These are phyloP conservation scores for Notolabrus celidotus DNA, from an alignment of 2,797 vertebrate genomes.

Conservation along the genomic window DNA sequence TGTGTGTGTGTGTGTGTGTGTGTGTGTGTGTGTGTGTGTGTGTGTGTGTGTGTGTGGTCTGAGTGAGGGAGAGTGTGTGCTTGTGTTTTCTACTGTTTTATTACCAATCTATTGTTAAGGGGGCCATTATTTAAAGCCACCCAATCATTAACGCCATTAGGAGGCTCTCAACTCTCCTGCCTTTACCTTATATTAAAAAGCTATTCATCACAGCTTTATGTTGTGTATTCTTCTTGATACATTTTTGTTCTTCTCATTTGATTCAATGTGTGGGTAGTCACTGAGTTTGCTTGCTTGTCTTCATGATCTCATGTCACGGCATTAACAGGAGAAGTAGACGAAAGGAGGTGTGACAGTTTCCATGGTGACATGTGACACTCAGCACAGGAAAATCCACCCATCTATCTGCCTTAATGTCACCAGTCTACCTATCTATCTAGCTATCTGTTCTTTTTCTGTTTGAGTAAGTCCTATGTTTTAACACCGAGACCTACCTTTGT, in stretches of 20 bases:
- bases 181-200: slow-evolving; percentile 8
- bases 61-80: neutral
- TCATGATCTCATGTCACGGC: slow-evolving; percentile 33
- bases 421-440: slow-evolving; percentile 26
- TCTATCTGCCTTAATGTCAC: slow-evolving; percentile 52
- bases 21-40: neutral
- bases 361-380: slow-evolving; percentile 76
- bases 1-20: slow-evolving; percentile 6
- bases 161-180: neutral
- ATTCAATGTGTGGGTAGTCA: slow-evolving; percentile 4
- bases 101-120: slow-evolving; percentile 35
- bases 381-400: slow-evolving; percentile 48
- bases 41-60: slow-evolving; percentile 4
- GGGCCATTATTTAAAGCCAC: slow-evolving; percentile 24
- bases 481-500: slow-evolving; percentile 83
- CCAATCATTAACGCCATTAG: slow-evolving; percentile 25
- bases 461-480: neutral
- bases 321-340: slow-evolving; percentile 58
- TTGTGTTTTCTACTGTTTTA: slow-evolving; percentile 19
- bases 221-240: neutral
- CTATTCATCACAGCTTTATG: slow-evolving; percentile 12
- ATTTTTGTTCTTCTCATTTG: slow-evolving; percentile 14
- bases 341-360: slow-evolving; percentile 77
- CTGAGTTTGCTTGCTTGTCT: slow-evolving; percentile 31
- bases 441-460: slow-evolving; percentile 14